phyloP scores from a whole-genome alignment of 1,140 invertebrate species.

The Luehdorfia chinensis region DNA sequence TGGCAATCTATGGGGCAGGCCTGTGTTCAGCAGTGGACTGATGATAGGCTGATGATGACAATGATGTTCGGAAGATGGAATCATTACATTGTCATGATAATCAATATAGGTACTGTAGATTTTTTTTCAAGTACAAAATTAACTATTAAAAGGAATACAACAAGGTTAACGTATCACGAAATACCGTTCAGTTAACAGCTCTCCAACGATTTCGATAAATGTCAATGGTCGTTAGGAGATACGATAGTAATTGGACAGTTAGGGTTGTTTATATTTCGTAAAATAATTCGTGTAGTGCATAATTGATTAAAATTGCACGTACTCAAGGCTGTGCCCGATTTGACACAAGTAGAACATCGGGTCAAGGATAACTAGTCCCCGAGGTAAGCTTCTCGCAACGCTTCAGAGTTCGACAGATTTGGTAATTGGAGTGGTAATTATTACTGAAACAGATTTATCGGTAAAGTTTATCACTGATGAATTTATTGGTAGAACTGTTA shows the following conservation, averaged over 20 bases:
- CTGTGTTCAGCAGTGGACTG: too few relatives aligned
- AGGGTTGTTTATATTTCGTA: not conserved
- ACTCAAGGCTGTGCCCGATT: slow-evolving; percentile 1
- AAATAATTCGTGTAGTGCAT: not conserved
- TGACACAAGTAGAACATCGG: slow-evolving; percentile 30
- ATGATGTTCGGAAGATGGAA: too few relatives aligned
- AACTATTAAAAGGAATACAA: too few relatives aligned
- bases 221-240: not conserved
- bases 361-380: slow-evolving; percentile 29
- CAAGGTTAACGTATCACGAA: too few relatives aligned
- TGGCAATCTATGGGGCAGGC: too few relatives aligned
- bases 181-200: not conserved
- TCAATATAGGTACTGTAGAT: too few relatives aligned
- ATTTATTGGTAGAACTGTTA: too few relatives aligned
- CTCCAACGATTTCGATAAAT: not conserved
- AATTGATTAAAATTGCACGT: slow-evolving; percentile 13
- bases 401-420: not conserved
- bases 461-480: too few relatives aligned
- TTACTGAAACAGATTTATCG: slow-evolving; percentile 8
- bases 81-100: too few relatives aligned
- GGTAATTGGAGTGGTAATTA: slow-evolving; percentile 14
- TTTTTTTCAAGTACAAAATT: too few relatives aligned
- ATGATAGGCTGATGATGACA: too few relatives aligned
- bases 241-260: slow-evolving; percentile 3
- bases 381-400: not conserved